Evolutionary conservation across 2,888 invertebrate species (phyloP).

Genomic region (Teleogryllus oceanicus): DNA sequence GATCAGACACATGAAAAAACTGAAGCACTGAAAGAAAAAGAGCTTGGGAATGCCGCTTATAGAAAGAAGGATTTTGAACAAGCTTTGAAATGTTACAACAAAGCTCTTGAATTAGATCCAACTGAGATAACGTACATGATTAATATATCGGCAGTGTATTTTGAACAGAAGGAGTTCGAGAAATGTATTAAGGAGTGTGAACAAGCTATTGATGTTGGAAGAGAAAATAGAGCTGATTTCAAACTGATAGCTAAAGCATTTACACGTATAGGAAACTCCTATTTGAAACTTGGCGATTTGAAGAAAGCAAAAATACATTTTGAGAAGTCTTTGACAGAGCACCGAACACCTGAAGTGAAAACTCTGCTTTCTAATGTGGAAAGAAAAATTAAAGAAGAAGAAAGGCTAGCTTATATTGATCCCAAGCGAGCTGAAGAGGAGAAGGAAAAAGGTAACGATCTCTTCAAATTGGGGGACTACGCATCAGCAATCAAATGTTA

Average conservation of each 20-base stretch:
- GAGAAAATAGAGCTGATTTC: slow-evolving; percentile 96
- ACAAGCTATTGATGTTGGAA: slow-evolving; percentile 89
- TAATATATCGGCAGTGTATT: slow-evolving; percentile 95
- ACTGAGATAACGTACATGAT: slow-evolving; percentile 90
- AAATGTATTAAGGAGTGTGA: slow-evolving; percentile 90
- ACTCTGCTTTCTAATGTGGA: slow-evolving; percentile 84
- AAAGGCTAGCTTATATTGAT: slow-evolving; percentile 84
- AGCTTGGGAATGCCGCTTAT: slow-evolving; percentile 88
- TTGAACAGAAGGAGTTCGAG: slow-evolving; percentile 89
- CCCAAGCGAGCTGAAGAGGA: slow-evolving; percentile 90
- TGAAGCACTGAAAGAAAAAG: slow-evolving; percentile 76
- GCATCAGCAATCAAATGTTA: slow-evolving; percentile 95
- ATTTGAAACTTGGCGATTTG: slow-evolving; percentile 82
- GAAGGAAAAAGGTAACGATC: slow-evolving; percentile 89
- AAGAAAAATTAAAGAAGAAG: slow-evolving; percentile 81
- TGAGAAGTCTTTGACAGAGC: slow-evolving; percentile 97
- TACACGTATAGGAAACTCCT: slow-evolving; percentile 89
- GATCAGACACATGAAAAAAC: slow-evolving; percentile 62
- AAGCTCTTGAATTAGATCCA: slow-evolving; percentile 85
- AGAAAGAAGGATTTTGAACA: slow-evolving; percentile 80
- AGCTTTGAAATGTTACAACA: slow-evolving; percentile 78
- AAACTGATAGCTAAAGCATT: slow-evolving; percentile 96
- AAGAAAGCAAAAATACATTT: slow-evolving; percentile 82
- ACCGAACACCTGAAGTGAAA: slow-evolving; percentile 90
- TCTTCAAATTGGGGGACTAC: slow-evolving; percentile 93